These are phyloP conservation scores for Matsumurasca onukii DNA, from an alignment of 1,140 invertebrate species.

Conservation along the genomic window DNA sequence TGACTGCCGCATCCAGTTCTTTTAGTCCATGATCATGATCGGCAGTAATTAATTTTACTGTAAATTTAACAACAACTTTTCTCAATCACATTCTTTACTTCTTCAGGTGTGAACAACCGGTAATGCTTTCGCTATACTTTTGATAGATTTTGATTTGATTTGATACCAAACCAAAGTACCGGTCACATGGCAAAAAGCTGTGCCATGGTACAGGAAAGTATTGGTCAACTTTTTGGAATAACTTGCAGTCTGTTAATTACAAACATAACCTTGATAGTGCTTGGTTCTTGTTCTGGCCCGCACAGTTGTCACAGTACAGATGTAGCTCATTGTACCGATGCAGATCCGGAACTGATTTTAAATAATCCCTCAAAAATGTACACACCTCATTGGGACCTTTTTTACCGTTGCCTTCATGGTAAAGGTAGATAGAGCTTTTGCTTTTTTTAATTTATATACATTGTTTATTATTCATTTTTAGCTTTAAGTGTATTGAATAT, in stretches of 20 bases:
- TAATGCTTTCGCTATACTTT: background rate
- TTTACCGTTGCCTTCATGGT: constrained; percentile 3
- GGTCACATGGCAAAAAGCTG: background rate
- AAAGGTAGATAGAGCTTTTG: background rate
- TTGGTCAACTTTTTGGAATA: background rate
- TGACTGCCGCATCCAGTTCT: background rate
- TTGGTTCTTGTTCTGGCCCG: background rate
- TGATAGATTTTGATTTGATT: too few species aligned
- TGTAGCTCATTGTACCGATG: background rate
- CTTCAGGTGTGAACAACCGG: background rate
- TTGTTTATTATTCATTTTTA: too few species aligned
- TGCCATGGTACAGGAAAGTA: background rate
- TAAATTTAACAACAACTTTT: background rate
- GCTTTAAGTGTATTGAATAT: too few species aligned
- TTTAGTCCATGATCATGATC: background rate
- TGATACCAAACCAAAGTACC: background rate
- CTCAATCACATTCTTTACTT: background rate
- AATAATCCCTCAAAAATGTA: background rate
- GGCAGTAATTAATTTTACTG: background rate
- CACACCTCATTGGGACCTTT: constrained; percentile 7
- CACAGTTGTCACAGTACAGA: constrained; percentile 9
- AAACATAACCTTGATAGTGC: background rate
- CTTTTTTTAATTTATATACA: too few species aligned
- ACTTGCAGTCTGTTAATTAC: background rate
- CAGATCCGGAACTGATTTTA: background rate